phyloP scores from a whole-genome alignment of 2,797 vertebrate genomes.

The Chaetodon trifasciatus region DNA sequence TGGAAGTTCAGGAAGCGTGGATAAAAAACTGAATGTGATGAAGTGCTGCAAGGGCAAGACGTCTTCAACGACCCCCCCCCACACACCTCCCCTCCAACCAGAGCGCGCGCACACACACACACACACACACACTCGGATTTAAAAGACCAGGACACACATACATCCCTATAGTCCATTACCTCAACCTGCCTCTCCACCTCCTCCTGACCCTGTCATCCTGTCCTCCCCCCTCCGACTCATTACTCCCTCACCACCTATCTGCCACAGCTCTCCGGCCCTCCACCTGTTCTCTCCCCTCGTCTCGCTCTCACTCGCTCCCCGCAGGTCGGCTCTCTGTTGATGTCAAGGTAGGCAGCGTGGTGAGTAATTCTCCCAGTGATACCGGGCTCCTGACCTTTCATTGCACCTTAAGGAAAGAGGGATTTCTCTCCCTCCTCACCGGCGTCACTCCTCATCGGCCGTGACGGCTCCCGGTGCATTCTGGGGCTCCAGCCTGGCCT shows the following conservation, averaged over 20 bases:
- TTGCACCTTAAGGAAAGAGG: slow-evolving; percentile 80
- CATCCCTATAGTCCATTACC: slow-evolving; percentile 75
- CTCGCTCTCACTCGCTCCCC: slow-evolving; percentile 47
- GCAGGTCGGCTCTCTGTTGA: slow-evolving; percentile 64
- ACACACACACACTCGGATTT: slow-evolving; percentile 30
- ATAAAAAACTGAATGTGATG: slow-evolving; percentile 73
- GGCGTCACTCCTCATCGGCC: slow-evolving; percentile 76
- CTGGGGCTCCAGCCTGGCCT: slow-evolving; percentile 54
- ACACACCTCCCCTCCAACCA: background rate
- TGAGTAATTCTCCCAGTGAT: slow-evolving; percentile 84
- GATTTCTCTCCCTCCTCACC: slow-evolving; percentile 71
- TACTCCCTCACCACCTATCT: slow-evolving; percentile 75
- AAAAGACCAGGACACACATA: slow-evolving; percentile 52
- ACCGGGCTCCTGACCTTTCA: slow-evolving; percentile 79
- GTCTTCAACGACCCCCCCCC: slow-evolving; percentile 47
- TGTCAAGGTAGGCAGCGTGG: slow-evolving; percentile 65
- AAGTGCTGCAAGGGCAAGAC: slow-evolving; percentile 78
- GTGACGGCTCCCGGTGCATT: slow-evolving; percentile 77
- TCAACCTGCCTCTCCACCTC: slow-evolving; percentile 74
- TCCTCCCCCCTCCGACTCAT: slow-evolving; percentile 62
- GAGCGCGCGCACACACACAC: background rate
- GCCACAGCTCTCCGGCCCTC: slow-evolving; percentile 61
- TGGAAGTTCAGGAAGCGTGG: slow-evolving; percentile 78
- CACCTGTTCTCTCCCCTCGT: slow-evolving; percentile 72
- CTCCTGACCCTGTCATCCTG: slow-evolving; percentile 77